These are phyloP conservation scores for Ericerus pela DNA, from an alignment of 1,140 invertebrate species.

Conservation along the genomic window DNA sequence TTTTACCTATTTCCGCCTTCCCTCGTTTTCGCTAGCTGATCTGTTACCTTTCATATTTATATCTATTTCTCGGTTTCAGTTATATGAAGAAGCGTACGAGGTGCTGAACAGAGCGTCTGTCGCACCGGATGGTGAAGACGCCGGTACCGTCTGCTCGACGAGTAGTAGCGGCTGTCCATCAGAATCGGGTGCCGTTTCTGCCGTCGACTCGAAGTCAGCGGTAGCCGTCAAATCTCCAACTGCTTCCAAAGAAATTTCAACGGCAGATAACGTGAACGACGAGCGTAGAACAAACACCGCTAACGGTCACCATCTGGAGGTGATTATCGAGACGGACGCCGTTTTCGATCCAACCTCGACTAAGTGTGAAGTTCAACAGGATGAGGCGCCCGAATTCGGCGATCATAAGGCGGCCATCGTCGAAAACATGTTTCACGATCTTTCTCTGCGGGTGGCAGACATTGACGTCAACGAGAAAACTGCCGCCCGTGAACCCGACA, in stretches of 20 bases:
- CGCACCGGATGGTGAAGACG: neutral
- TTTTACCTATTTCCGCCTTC: too few relatives aligned
- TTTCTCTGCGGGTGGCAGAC: too few relatives aligned
- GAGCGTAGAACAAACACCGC: neutral
- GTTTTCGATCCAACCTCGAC: slow-evolving; percentile 3
- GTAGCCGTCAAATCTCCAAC: neutral
- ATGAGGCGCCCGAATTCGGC: too few relatives aligned
- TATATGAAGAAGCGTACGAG: slow-evolving; percentile 11
- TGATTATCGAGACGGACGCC: slow-evolving; percentile 15
- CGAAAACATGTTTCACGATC: too few relatives aligned
- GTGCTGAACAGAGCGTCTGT: neutral
- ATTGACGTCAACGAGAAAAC: too few relatives aligned
- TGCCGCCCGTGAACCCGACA: too few relatives aligned
- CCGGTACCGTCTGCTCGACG: neutral
- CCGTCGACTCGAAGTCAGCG: neutral
- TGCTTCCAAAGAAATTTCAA: neutral
- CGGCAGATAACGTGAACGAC: neutral
- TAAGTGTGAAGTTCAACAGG: too few relatives aligned
- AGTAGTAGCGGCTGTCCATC: neutral
- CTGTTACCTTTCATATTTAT: too few relatives aligned
- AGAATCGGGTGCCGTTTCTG: too few relatives aligned
- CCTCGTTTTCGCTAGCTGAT: too few relatives aligned
- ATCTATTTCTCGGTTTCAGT: slow-evolving; percentile 10
- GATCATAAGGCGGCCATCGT: too few relatives aligned
- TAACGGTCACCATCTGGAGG: slow-evolving; percentile 15